phyloP scores from a whole-genome alignment of 2,113 vertebrate genomes.

The Osmerus eperlanus region DNA sequence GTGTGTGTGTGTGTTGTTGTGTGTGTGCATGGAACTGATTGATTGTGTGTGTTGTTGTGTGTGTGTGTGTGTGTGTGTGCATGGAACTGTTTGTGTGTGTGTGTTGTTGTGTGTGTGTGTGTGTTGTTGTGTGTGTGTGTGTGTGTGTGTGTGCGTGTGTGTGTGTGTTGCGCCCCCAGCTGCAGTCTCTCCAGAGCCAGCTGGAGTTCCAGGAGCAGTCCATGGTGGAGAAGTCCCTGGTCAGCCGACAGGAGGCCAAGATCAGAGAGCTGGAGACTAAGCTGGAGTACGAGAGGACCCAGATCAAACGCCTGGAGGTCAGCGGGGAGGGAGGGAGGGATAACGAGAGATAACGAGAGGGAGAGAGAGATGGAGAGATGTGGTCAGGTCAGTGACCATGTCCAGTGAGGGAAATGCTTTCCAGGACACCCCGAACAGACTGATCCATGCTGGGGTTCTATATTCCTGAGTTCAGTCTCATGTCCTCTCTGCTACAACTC shows the following conservation, averaged over 20 bases:
- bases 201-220: slow-evolving; percentile 95
- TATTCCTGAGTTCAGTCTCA: too few relatives aligned
- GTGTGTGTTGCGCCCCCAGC: slow-evolving; percentile 61
- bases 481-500: too few relatives aligned
- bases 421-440: neutral
- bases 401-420: neutral
- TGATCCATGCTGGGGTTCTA: neutral
- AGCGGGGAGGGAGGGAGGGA: slow-evolving; percentile 11
- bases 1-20: neutral
- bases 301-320: slow-evolving; percentile 96
- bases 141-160: neutral
- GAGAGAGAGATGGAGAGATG: neutral
- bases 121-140: neutral
- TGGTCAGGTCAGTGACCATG: neutral
- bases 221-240: slow-evolving; percentile 97
- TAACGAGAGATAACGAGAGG: neutral
- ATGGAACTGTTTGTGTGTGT: too few relatives aligned
- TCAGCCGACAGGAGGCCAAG: slow-evolving; percentile 97
- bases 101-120: neutral
- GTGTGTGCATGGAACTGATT: too few relatives aligned
- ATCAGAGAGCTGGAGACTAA: slow-evolving; percentile 96
- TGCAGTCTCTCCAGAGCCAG: slow-evolving; percentile 93
- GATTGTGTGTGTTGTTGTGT: neutral
- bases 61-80: too few relatives aligned
- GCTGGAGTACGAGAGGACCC: slow-evolving; percentile 92